A percentile compares a stretch with the other conserved stretches of the same genome.
phyloP scores from a whole-genome alignment of 2,113 vertebrate species.

The Noturus placidus region DNA sequence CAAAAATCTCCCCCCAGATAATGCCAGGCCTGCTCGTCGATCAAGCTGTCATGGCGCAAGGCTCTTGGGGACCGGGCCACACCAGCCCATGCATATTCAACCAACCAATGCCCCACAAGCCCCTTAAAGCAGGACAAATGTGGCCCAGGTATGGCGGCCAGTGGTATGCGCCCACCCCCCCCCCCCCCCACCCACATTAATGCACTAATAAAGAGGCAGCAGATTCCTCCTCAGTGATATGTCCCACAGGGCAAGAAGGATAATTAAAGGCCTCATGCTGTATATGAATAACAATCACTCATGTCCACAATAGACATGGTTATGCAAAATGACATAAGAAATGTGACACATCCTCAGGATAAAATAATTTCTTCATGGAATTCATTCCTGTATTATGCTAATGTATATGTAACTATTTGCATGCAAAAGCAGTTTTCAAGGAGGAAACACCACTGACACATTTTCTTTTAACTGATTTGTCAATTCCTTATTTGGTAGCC shows the following conservation, averaged over 20 bases:
- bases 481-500: not conserved
- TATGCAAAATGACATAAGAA: constrained; percentile 35
- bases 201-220: constrained; percentile 77
- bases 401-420: constrained; percentile 14
- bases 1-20: constrained; percentile 64
- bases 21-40: constrained; percentile 66
- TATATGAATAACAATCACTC: constrained; percentile 70
- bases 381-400: constrained; percentile 1
- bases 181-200: constrained; percentile 70
- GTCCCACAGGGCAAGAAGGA: constrained; percentile 61
- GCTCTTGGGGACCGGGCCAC: constrained; percentile 51
- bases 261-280: constrained; percentile 76
- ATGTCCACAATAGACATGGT: constrained; percentile 59
- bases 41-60: constrained; percentile 66
- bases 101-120: constrained; percentile 54
- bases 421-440: constrained; percentile 11
- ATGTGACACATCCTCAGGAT: constrained; percentile 5
- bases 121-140: constrained; percentile 57
- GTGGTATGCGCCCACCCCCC: constrained; percentile 58
- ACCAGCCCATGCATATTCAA: constrained; percentile 73
- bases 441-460: not conserved
- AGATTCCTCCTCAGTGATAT: constrained; percentile 71
- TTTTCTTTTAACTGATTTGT: not conserved
- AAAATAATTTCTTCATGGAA: constrained; percentile 5
- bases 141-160: constrained; percentile 60